Percentiles rank a stretch among this genome's conserved stretches.
Conservation (phyloP, 2,797 vertebrate species). For the Karalla daura region DNA sequence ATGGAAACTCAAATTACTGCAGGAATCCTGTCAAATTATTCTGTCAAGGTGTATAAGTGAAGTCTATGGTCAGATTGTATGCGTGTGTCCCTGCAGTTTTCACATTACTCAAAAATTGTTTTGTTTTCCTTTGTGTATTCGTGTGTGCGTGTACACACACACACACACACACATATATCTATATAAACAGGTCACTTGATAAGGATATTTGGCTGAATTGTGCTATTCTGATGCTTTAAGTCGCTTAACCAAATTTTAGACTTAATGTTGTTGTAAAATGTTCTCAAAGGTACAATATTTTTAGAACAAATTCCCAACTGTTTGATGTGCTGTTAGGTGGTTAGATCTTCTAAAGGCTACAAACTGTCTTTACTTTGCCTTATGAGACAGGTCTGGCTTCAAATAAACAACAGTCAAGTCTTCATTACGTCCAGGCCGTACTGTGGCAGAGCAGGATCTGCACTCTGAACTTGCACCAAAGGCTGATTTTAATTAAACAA, state of each 20-base stretch:
- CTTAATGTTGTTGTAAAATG: not conserved
- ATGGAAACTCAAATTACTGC: slow-evolving; percentile 57
- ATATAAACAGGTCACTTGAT: not conserved
- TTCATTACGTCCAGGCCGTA: not conserved
- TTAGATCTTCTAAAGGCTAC: not conserved
- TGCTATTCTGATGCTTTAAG: not conserved
- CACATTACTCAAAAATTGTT: not conserved
- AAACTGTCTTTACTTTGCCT: not conserved
- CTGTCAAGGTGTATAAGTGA: not conserved
- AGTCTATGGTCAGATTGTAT: slow-evolving; percentile 3
- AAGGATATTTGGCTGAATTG: not conserved
- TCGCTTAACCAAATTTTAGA: not conserved
- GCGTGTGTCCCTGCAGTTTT: slow-evolving; percentile 9
- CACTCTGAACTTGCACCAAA: not conserved
- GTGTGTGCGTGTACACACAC: not conserved
- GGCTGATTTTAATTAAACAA: too few relatives aligned
- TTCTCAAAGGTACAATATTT: not conserved
- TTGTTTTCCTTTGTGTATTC: not conserved
- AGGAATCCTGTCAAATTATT: slow-evolving; percentile 45
- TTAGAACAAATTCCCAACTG: not conserved
- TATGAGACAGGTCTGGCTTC: not conserved
- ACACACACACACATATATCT: too few relatives aligned
- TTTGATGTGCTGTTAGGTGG: not conserved
- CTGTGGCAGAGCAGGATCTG: not conserved
- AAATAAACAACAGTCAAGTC: not conserved